phyloP scores from a whole-genome alignment of 2,113 vertebrate genomes.

The Vulpes lagopus region DNA sequence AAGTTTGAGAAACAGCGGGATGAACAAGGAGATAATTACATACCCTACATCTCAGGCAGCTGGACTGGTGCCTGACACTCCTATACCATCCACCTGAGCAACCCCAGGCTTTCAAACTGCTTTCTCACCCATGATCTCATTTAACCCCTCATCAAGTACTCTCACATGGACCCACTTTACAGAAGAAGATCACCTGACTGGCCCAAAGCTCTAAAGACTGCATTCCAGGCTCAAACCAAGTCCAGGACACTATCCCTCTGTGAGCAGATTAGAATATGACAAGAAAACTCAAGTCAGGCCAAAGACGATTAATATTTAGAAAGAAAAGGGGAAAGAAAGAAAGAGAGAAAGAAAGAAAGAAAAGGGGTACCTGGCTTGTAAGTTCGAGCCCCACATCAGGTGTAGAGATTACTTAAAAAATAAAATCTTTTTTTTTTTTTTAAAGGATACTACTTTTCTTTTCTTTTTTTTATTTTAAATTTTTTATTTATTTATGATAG shows the following conservation, averaged over 20 bases:
- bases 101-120: neutral
- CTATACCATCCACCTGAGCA: neutral
- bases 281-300: neutral
- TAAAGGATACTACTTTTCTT: too few species aligned
- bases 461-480: too few species aligned
- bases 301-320: neutral
- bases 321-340: neutral
- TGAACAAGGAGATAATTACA: neutral
- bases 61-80: neutral
- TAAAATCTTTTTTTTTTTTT: neutral
- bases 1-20: neutral
- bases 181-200: neutral
- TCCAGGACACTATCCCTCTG: neutral
- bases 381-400: neutral
- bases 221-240: neutral
- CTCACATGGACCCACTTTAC: neutral
- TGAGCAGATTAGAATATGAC: neutral
- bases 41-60: neutral
- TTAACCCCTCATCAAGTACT: neutral
- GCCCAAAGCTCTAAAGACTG: neutral
- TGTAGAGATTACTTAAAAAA: neutral
- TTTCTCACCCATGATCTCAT: neutral
- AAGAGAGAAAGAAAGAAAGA: neutral
- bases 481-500: too few species aligned
- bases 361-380: neutral